Evolutionary conservation across 2,888 invertebrate species (phyloP), one percentile per base, ranked within the genome.

Genomic region (Leptura quadrifasciata): DNA sequence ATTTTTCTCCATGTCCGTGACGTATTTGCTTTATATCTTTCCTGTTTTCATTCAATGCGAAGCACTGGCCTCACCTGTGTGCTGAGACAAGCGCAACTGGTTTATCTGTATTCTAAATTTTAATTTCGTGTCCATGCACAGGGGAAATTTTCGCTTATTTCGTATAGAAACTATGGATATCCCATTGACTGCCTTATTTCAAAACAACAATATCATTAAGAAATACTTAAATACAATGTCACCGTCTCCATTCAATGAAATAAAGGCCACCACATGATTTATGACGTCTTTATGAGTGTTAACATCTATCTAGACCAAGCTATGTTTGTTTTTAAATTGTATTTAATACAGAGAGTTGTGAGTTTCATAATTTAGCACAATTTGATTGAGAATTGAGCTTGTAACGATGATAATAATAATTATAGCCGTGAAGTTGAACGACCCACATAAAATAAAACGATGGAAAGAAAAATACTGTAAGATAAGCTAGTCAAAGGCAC

Each of bases 381-480:
- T n/a, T 47, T 6, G 47, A 47, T 47, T 47, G 47, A 47, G 15
- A 47, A 47, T 47, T n/a, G 47, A 47, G n/a, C n/a, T n/a, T 47
- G n/a, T n/a, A n/a, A 47, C 47, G 47, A 39, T 35, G 18, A 63
- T 39, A 20, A 63, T 24, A 39, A 35, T 18, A 39, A 63, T 63
- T 35, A 63, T 39, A 35, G 10, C 18, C 20, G 39, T 35, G 17
- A 27, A 63, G 63, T 63, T 63, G 63, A 63, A 63, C 39, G 63
- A 39, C 63, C 63, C 63, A 63, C 63, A 63, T 63, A 31, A 8
- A 63, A 63, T 63, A 63, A 63, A 63, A 35, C 10, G 39, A 20
- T 39, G 18, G 17, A 61, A 35, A 63, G 63, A 63, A 39, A 20
- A 35, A 63, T 39, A 63, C 18, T 47, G 5, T 47, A 63, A 35